Evolutionary conservation across 1,140 invertebrate genomes (phyloP).

Genomic region (Branchinecta lindahli): DNA sequence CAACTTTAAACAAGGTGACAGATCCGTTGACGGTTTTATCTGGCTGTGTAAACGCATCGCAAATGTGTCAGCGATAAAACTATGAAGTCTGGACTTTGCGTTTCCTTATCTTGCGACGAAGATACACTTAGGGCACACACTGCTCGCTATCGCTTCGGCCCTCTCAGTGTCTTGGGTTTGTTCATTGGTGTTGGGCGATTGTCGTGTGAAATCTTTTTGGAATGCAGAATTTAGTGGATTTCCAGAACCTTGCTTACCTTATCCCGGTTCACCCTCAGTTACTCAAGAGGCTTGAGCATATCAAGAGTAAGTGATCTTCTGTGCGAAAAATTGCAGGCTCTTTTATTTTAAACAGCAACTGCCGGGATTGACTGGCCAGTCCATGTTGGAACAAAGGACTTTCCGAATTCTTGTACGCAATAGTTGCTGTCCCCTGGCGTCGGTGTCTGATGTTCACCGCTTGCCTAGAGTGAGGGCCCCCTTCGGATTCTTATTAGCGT

Average conservation of each 20-base stretch:
- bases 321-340: neutral
- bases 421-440: no score
- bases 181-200: no score
- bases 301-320: neutral
- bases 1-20: neutral
- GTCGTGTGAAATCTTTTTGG: neutral
- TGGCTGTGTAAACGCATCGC: neutral
- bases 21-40: neutral
- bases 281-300: neutral
- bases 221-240: neutral
- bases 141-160: neutral
- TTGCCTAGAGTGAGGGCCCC: no score
- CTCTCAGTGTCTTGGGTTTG: no score
- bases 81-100: conserved; percentile 1
- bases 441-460: no score
- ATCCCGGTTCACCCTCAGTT: neutral
- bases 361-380: no score
- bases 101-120: neutral
- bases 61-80: neutral
- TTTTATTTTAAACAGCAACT: no score
- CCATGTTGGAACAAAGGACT: no score
- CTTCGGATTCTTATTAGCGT: no score
- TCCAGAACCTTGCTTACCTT: neutral
- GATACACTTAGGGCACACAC: neutral
- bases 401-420: no score